A percentile compares a stretch with the other conserved stretches of the same genome.
Evolutionary conservation across 2,888 invertebrate genomes (phyloP).

Genomic region (Hydrotaea diabolus): DNA sequence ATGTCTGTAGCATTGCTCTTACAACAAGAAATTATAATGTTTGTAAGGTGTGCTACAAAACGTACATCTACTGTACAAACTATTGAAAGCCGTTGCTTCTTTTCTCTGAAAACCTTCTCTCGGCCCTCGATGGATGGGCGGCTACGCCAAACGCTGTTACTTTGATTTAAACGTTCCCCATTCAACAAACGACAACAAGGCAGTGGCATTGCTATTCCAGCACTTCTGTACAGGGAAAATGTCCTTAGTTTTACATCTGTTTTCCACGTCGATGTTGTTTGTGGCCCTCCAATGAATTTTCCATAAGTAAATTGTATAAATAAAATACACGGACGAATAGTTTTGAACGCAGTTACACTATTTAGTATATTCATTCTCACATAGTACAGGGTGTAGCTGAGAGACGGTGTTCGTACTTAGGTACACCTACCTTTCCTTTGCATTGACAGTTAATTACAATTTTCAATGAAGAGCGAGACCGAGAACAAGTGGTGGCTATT

Average conservation of each 20-base stretch:
- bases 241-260: background rate
- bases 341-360: too few species aligned
- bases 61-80: too few species aligned
- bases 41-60: too few species aligned
- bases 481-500: conserved; percentile 12
- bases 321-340: conserved; percentile 4
- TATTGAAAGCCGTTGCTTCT: too few species aligned
- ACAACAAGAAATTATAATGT: too few species aligned
- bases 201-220: background rate
- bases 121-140: background rate
- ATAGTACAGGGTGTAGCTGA: background rate
- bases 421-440: conserved; percentile 2
- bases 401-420: too few species aligned
- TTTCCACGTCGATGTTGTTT: background rate
- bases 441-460: conserved; percentile 33
- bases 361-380: background rate
- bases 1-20: too few species aligned
- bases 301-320: conserved; percentile 35
- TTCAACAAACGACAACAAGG: background rate
- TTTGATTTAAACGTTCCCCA: conserved; percentile 2
- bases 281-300: background rate
- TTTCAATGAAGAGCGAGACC: background rate
- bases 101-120: too few species aligned
- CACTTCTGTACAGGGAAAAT: background rate
- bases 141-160: background rate